These are phyloP conservation scores for Mizuhopecten yessoensis DNA, from an alignment of 1,140 invertebrate species.

Conservation along the genomic window DNA sequence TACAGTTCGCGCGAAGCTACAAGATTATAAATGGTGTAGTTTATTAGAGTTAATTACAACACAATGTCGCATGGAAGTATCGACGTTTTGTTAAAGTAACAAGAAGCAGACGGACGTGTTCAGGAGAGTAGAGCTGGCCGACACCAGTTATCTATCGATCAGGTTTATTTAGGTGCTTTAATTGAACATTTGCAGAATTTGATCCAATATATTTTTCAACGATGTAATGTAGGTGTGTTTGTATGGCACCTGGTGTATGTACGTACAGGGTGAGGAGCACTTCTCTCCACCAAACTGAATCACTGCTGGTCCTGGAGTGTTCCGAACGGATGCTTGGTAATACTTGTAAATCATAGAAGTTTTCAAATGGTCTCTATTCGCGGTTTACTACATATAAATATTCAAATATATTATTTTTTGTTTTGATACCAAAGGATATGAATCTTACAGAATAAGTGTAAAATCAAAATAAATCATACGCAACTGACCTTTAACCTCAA, in stretches of 20 bases:
- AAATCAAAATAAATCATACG: no score
- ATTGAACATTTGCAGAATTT: not conserved
- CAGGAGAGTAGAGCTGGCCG: not conserved
- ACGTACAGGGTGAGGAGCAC: not conserved
- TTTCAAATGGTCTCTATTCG: no score
- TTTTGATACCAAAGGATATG: no score
- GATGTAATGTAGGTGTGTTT: not conserved
- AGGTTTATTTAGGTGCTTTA: not conserved
- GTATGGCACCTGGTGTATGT: not conserved
- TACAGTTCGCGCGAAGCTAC: not conserved
- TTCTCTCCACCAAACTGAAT: no score
- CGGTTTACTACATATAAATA: no score
- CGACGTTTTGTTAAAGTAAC: not conserved
- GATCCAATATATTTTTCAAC: not conserved
- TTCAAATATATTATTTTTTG: no score
- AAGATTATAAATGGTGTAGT: not conserved
- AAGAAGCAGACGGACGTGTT: not conserved
- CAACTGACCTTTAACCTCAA: no score
- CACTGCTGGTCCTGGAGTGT: no score
- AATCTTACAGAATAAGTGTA: no score
- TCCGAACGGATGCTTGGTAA: no score
- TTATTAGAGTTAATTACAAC: not conserved
- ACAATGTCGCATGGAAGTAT: not conserved
- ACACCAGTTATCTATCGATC: not conserved
- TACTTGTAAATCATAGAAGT: no score